phyloP scores from a whole-genome alignment of 2,113 vertebrate species.

The Psittacula cyanocephala region DNA sequence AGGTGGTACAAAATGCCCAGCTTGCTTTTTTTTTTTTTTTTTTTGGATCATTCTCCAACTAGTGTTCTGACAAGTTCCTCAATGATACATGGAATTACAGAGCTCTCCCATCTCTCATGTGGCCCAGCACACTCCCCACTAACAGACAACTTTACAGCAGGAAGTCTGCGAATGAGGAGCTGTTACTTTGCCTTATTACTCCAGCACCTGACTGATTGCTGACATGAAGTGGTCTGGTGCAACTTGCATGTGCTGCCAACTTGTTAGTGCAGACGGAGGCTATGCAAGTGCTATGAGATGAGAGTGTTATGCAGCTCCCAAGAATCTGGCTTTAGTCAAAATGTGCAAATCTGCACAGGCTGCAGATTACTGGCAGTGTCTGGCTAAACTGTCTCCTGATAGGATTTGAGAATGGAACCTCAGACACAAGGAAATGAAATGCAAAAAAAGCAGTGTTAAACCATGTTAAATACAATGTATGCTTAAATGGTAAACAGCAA shows the following conservation, averaged over 20 bases:
- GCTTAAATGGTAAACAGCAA: not conserved
- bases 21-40: not conserved
- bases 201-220: not conserved
- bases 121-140: not conserved
- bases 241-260: not conserved
- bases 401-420: not conserved
- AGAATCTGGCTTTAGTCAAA: not conserved
- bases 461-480: not conserved
- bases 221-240: not conserved
- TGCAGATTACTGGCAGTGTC: not conserved
- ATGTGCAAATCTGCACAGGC: not conserved
- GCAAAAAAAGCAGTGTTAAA: not conserved
- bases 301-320: not conserved
- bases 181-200: not conserved
- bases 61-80: not conserved
- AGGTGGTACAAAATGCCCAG: not conserved
- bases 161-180: not conserved
- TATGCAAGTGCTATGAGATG: not conserved
- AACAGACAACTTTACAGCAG: not conserved
- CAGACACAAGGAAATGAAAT: not conserved
- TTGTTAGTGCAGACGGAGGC: not conserved
- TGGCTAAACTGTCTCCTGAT: not conserved
- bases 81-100: accelerated
- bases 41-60: not conserved
- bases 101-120: not conserved